Conservation (phyloP, 1,140 invertebrate genomes). For the Lasaia peninsularis region DNA sequence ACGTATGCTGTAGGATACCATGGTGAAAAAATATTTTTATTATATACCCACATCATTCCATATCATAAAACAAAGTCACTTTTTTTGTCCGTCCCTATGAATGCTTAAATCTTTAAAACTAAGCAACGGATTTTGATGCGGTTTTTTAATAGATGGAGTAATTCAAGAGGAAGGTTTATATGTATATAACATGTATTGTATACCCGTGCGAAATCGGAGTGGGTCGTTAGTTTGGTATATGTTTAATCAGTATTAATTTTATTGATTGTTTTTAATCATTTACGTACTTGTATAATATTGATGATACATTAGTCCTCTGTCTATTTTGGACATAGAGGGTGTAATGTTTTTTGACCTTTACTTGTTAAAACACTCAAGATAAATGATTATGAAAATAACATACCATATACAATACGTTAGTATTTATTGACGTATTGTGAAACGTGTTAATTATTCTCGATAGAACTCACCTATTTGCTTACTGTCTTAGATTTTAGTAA, state of each 20-base stretch:
- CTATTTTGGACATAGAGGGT: neutral
- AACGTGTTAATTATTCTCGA: neutral
- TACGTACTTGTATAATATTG: neutral
- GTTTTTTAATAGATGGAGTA: too few species aligned
- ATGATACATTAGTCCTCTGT: neutral
- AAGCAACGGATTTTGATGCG: too few species aligned
- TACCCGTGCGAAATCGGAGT: too few species aligned
- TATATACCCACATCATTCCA: too few species aligned
- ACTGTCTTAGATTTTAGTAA: neutral
- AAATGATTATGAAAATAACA: neutral
- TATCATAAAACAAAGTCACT: too few species aligned
- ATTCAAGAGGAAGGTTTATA: too few species aligned
- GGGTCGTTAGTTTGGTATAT: neutral
- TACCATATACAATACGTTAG: neutral
- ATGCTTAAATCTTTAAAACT: too few species aligned
- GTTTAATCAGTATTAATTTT: slow-evolving; percentile 1
- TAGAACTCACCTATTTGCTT: neutral
- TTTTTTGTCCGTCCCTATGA: too few species aligned
- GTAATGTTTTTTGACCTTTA: neutral
- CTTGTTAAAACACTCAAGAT: slow-evolving; percentile 1
- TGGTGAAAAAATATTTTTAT: too few species aligned
- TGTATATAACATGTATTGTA: too few species aligned
- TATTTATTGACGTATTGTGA: neutral
- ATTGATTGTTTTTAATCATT: too few species aligned
- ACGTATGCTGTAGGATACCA: too few species aligned